Percentiles rank a stretch among this genome's conserved stretches.
These are phyloP conservation scores for Schrankia costaestrigalis DNA, from an alignment of 2,888 invertebrate genomes.

Conservation along the genomic window DNA sequence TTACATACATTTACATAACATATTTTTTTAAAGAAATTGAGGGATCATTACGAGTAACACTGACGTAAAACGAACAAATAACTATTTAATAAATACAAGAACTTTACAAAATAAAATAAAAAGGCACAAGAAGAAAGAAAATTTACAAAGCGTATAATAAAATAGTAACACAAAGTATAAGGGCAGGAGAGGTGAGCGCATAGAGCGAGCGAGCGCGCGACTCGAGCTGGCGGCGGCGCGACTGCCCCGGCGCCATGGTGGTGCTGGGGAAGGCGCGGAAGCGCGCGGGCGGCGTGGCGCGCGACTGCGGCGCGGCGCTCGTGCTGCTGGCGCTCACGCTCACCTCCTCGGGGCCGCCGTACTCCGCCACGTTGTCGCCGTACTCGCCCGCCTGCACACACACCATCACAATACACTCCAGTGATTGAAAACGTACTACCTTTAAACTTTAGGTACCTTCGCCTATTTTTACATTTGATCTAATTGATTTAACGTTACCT, in stretches of 20 bases:
- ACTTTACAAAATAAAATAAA: too few relatives aligned
- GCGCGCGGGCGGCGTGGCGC: neutral
- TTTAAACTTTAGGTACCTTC: neutral
- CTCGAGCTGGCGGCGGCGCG: neutral
- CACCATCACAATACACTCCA: neutral
- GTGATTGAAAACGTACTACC: neutral
- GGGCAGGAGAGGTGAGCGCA: too few relatives aligned
- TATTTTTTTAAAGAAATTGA: too few relatives aligned
- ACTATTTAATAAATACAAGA: too few relatives aligned
- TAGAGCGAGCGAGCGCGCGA: neutral
- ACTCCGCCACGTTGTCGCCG: constrained; percentile 63
- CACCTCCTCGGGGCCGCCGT: constrained; percentile 22
- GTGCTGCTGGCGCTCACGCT: neutral
- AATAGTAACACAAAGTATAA: too few relatives aligned
- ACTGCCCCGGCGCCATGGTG: constrained; percentile 4
- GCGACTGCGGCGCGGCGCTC: neutral
- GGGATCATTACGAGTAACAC: too few relatives aligned
- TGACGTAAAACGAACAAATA: too few relatives aligned
- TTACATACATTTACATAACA: too few relatives aligned
- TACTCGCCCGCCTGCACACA: constrained; percentile 58
- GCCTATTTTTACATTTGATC: neutral
- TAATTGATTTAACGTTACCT: too few relatives aligned
- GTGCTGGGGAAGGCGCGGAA: constrained; percentile 18
- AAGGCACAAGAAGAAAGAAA: too few relatives aligned
- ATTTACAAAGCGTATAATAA: too few relatives aligned